Base-by-base conservation (phyloP, 2,888 invertebrate genomes). In the Iselma pallidipennis region DNA sequence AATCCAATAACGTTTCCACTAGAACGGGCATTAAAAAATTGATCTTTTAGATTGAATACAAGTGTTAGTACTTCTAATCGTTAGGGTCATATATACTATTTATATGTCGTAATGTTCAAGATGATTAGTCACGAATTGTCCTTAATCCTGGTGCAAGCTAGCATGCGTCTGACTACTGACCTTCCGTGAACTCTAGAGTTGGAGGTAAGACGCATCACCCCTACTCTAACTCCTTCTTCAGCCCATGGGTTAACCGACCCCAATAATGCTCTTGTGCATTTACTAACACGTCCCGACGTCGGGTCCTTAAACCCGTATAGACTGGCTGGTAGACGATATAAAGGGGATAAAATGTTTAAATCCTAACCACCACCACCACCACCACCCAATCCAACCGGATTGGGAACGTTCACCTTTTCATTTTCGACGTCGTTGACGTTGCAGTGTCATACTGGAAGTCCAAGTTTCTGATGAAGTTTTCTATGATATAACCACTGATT, bases 251-350 rank as follows among this genome's bases (percentile, higher is more conserved):
- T n/a, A n/a, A n/a, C n/a, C n/a, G n/a, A n/a, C n/a, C 14, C 33
- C 42, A 49, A 50, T 55, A 50, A 19, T 42, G 42, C 21, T 14
- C 21, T 56, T 45, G 48, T 59, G 57, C 63, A 57, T 53, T 57
- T 56, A 48, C 63, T 51, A 59, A 55, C 60, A 59, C 67, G 67
- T 67, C 67, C 61, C 66, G 67, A 67, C 67, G 67, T 31, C 61
- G 63, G 67, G 67, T 67, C 67, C 66, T 67, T 67, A 67, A 67
- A 66, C 67, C 63, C 67, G 65, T 63, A 67, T 65, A 42, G 21
- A 42, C 37, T 16, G 37, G 63, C 65, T 59, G 65, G 65, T 66
- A 65, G 67, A 67, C 65, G 67, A 45, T 55, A 55, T 42, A 16
- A 16, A 42, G 19, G 19, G 42, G 42, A 10, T 42, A 10, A 42